phyloP scores from a whole-genome alignment of 2,113 vertebrate genomes.

The Astatoreochromis straeleni region DNA sequence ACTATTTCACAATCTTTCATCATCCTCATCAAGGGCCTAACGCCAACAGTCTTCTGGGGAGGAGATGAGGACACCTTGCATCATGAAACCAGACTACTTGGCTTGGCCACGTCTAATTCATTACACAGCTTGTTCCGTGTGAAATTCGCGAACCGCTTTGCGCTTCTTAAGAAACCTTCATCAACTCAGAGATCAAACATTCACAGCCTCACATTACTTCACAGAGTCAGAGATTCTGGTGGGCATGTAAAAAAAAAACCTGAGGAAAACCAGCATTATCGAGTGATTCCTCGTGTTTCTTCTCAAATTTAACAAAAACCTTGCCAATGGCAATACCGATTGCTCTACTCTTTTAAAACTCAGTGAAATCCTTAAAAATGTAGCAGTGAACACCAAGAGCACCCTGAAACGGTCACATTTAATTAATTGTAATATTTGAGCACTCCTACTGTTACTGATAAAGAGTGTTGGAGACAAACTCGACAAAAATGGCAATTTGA shows the following conservation, averaged over 20 bases:
- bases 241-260: not conserved
- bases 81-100: conserved; percentile 25
- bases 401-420: not conserved
- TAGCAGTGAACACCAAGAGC: not conserved
- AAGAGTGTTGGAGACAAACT: not conserved
- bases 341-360: not conserved
- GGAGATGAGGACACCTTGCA: conserved; percentile 35
- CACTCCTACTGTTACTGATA: not conserved
- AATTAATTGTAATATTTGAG: not conserved
- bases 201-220: not conserved
- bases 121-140: not conserved
- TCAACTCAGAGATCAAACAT: not conserved
- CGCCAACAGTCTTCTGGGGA: not conserved
- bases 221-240: not conserved
- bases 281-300: not conserved
- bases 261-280: not conserved
- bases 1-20: conserved; percentile 58
- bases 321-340: not conserved
- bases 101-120: conserved; percentile 13
- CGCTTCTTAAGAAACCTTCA: not conserved
- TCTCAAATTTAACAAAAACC: not conserved
- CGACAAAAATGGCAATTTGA: not conserved
- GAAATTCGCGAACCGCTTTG: not conserved
- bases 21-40: conserved; percentile 42
- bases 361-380: not conserved